Percentiles rank a stretch among this genome's conserved stretches.
Evolutionary conservation across 2,888 invertebrate genomes (phyloP).

Genomic region (Apoda limacodes): DNA sequence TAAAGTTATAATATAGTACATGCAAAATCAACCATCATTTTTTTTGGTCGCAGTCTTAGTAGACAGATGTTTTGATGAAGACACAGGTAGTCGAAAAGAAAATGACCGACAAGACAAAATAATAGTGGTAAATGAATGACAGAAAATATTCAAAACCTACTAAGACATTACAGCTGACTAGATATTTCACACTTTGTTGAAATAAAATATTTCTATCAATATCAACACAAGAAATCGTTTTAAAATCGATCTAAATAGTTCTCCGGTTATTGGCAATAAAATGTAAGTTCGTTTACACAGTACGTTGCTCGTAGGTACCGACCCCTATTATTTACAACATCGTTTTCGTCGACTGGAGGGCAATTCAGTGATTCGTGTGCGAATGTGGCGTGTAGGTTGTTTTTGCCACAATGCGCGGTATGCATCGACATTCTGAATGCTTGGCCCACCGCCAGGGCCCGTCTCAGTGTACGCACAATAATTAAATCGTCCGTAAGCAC

Average conservation of each 20-base stretch:
- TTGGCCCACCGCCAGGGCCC: slow-evolving; percentile 21
- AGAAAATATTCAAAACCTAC: too few species aligned
- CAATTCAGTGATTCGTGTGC: neutral
- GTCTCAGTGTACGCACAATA: slow-evolving; percentile 19
- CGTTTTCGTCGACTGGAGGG: slow-evolving; percentile 4
- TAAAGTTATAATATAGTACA: too few species aligned
- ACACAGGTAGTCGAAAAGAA: too few species aligned
- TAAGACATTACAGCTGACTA: too few species aligned
- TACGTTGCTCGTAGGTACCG: too few species aligned
- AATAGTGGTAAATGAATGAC: too few species aligned
- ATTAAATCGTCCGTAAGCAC: slow-evolving; percentile 22
- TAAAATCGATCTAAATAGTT: neutral
- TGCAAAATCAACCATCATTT: too few species aligned
- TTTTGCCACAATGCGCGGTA: slow-evolving; percentile 13
- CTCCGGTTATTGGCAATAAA: slow-evolving; percentile 6
- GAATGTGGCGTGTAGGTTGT: slow-evolving; percentile 13
- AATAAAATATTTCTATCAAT: too few species aligned
- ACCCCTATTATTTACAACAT: slow-evolving; percentile 13
- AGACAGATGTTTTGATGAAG: too few species aligned
- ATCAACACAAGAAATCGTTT: neutral
- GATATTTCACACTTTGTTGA: too few species aligned
- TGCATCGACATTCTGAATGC: slow-evolving; percentile 20
- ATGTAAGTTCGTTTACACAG: slow-evolving; percentile 1
- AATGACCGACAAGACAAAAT: too few species aligned
- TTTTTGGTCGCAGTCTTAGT: too few species aligned